phyloP scores from a whole-genome alignment of 1,140 invertebrate species.

The Philopotamus ludificatus region DNA sequence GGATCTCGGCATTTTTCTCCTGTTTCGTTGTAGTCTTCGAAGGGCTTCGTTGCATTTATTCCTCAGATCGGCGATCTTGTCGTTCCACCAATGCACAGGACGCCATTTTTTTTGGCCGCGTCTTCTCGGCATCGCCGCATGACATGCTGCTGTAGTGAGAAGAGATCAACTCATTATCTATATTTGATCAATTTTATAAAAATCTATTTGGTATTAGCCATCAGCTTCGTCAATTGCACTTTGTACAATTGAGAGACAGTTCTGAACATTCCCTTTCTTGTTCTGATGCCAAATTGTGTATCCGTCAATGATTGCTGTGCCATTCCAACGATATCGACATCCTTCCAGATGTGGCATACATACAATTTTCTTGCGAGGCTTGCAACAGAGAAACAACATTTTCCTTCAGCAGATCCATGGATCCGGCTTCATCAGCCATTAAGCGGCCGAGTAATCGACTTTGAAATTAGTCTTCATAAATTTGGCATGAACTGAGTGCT shows the following conservation, averaged over 20 bases:
- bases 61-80: too few species aligned
- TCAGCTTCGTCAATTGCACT: constrained; percentile 95
- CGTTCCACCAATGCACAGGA: too few species aligned
- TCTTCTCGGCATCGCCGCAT: too few species aligned
- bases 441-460: constrained; percentile 95
- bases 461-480: constrained; percentile 99
- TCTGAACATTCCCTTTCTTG: constrained; percentile 95
- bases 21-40: too few species aligned
- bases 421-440: constrained; percentile 99
- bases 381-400: constrained; percentile 97
- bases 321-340: constrained; percentile 98
- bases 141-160: too few species aligned
- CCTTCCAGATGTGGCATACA: constrained; percentile 97
- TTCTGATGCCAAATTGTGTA: constrained; percentile 90
- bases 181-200: too few species aligned
- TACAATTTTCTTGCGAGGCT: constrained; percentile 93
- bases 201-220: too few species aligned
- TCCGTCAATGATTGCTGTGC: constrained; percentile 92
- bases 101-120: too few species aligned
- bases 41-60: too few species aligned
- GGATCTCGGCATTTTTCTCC: too few species aligned
- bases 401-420: constrained; percentile 99
- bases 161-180: too few species aligned
- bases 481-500: constrained; percentile 95
- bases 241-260: constrained; percentile 99